Evolutionary conservation across 64 coral and sea anemone species (phyloP).

Genomic region (Catalaphyllia jardinei): DNA sequence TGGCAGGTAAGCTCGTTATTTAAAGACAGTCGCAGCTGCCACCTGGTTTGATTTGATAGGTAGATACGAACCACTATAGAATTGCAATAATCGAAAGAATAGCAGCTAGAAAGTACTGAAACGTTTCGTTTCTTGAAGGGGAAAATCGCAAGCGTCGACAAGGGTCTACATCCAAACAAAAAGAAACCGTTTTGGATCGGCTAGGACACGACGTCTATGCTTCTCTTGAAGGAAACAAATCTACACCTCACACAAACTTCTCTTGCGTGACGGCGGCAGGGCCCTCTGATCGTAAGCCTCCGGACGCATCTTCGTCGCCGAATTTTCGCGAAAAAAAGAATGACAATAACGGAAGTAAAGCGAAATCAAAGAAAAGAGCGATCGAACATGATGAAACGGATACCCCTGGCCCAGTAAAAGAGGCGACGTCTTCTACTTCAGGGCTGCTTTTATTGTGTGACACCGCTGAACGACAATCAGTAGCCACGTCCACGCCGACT

Average conservation of each 20-base stretch:
- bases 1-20: not conserved
- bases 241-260: not conserved
- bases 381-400: not conserved
- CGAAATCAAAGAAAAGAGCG: not conserved
- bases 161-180: not conserved
- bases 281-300: not conserved
- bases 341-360: not conserved
- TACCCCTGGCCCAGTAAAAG: not conserved
- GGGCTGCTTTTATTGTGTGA: not conserved
- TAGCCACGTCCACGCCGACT: not conserved
- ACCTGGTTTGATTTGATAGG: not conserved
- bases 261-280: constrained; percentile 2
- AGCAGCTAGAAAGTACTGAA: not conserved
- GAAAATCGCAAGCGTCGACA: not conserved
- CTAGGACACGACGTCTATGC: not conserved
- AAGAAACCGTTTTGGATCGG: not conserved
- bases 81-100: not conserved
- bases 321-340: not conserved
- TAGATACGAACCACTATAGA: not conserved
- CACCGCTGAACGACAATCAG: not conserved
- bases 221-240: not conserved
- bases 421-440: not conserved
- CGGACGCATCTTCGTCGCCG: not conserved
- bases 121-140: not conserved
- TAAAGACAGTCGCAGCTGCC: not conserved